A percentile compares a stretch with the other conserved stretches of the same genome.
Evolutionary conservation across 2,888 invertebrate species (phyloP).

Genomic region (Cryptus viduatorius): DNA sequence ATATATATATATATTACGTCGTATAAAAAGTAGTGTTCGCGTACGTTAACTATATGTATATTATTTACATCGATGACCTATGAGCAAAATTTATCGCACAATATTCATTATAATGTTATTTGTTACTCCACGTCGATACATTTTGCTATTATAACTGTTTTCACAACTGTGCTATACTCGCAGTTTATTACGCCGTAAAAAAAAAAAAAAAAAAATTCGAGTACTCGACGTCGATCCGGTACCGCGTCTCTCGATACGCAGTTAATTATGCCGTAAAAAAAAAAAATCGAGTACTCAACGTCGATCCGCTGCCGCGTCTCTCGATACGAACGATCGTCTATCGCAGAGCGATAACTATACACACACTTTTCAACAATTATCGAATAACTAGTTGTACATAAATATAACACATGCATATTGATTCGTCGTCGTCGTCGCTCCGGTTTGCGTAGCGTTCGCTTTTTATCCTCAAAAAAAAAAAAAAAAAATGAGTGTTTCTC

Average conservation of each 20-base stretch:
- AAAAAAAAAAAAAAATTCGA: too few relatives aligned
- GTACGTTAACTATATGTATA: slow-evolving; percentile 1
- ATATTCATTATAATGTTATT: slow-evolving; percentile 2
- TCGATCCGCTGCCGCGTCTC: too few relatives aligned
- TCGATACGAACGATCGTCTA: neutral
- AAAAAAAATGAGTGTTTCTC: neutral
- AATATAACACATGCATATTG: neutral
- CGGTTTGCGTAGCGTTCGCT: neutral
- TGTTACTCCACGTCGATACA: slow-evolving; percentile 26
- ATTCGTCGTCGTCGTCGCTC: slow-evolving; percentile 28
- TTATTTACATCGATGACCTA: slow-evolving; percentile 48
- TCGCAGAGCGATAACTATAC: neutral
- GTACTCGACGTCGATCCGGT: too few relatives aligned
- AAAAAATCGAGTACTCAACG: too few relatives aligned
- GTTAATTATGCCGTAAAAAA: neutral
- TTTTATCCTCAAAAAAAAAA: neutral
- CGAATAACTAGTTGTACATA: neutral
- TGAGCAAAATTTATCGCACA: neutral
- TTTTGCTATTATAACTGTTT: neutral
- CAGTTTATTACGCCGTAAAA: neutral
- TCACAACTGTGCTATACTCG: neutral
- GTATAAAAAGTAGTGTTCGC: slow-evolving; percentile 51
- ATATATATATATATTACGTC: neutral
- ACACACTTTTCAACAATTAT: neutral
- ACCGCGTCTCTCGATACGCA: neutral